A percentile compares a stretch with the other conserved stretches of the same genome.
Conservation (phyloP, 1,140 invertebrate genomes). For the Leptonema lineaticorne region DNA sequence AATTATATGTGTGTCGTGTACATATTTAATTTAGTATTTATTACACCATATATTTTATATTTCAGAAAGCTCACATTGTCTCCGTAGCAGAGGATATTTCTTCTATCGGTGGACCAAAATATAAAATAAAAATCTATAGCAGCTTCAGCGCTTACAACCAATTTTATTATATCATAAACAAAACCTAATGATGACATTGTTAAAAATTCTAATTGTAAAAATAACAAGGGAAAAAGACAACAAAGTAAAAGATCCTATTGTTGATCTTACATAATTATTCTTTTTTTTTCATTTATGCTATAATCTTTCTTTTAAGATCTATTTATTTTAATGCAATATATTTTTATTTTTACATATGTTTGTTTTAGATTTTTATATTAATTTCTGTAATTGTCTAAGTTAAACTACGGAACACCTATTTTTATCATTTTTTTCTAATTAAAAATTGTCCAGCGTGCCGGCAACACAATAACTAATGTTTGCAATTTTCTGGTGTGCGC, state of each 20-base stretch:
- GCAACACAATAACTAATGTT: no score
- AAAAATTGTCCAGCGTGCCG: no score
- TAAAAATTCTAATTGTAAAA: background rate
- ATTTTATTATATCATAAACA: background rate
- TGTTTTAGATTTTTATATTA: no score
- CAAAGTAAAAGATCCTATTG: background rate
- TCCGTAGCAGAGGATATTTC: background rate
- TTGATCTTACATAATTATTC: constrained; percentile 13
- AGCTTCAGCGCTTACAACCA: background rate
- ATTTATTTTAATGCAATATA: no score
- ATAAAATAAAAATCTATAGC: background rate
- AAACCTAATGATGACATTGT: background rate
- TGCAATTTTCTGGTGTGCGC: no score
- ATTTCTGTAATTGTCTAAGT: no score
- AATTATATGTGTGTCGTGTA: background rate
- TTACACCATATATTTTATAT: background rate
- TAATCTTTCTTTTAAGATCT: no score
- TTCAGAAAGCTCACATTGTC: background rate
- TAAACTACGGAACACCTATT: no score
- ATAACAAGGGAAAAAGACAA: constrained; percentile 9
- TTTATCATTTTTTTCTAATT: no score
- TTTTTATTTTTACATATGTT: no score
- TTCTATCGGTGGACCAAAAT: background rate
- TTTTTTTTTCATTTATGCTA: background rate
- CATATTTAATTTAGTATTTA: background rate